Percentiles rank a stretch among this genome's conserved stretches.
These are phyloP conservation scores for Listronotus bonariensis DNA, from an alignment of 1,140 invertebrate genomes.

Conservation along the genomic window DNA sequence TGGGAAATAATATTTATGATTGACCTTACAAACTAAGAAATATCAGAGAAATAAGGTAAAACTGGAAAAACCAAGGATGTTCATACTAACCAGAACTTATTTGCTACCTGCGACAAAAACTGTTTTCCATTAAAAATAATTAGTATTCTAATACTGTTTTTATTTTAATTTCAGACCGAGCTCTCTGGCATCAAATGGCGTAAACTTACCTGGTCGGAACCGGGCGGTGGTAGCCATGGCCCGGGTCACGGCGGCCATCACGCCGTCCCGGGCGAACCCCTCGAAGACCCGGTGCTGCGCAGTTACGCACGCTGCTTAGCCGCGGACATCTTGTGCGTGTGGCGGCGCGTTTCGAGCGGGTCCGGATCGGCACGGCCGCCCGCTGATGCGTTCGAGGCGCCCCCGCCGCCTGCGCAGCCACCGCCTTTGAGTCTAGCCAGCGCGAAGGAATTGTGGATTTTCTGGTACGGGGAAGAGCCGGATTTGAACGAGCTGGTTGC, in stretches of 20 bases:
- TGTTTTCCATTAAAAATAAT: background rate
- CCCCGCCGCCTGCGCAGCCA: conserved; percentile 61
- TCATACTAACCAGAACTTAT: too few relatives aligned
- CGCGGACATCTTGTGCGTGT: conserved; percentile 94
- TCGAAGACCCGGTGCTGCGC: conserved; percentile 91
- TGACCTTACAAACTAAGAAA: too few relatives aligned
- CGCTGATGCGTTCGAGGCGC: conserved; percentile 67
- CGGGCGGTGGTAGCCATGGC: conserved; percentile 58
- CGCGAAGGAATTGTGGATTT: conserved; percentile 97
- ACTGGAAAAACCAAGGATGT: too few relatives aligned
- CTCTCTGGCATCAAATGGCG: conserved; percentile 99
- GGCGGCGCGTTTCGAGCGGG: conserved; percentile 75
- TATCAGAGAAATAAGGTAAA: too few relatives aligned
- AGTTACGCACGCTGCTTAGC: conserved; percentile 93
- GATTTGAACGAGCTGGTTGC: conserved; percentile 83
- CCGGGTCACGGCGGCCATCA: conserved; percentile 45
- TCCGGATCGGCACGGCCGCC: conserved; percentile 57
- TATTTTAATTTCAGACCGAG: conserved; percentile 79
- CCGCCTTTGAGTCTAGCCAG: conserved; percentile 74
- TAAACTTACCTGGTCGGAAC: conserved; percentile 84
- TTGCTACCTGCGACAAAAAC: too few relatives aligned
- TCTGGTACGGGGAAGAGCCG: conserved; percentile 98
- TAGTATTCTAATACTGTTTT: conserved; percentile 23
- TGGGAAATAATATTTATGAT: too few relatives aligned
- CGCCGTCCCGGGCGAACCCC: conserved; percentile 66